A percentile compares a stretch with the other conserved stretches of the same genome.
Conservation (phyloP, 2,888 invertebrate species). For the Anthophora plumipes region DNA sequence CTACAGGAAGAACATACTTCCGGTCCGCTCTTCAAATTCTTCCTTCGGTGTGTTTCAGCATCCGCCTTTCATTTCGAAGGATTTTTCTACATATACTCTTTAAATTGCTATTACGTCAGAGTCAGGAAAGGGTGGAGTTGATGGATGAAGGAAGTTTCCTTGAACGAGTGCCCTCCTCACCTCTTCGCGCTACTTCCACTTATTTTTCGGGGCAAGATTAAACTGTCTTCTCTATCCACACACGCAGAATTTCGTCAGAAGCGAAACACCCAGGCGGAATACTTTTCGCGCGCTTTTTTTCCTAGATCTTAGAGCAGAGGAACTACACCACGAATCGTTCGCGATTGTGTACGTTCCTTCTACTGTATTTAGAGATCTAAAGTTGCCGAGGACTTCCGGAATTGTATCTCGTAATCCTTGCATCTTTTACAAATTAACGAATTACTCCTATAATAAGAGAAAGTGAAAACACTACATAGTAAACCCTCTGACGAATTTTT, state of each 20-base stretch:
- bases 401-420: too few species aligned
- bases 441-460: too few species aligned
- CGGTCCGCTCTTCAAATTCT: background rate
- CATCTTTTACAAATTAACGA: too few species aligned
- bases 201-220: background rate
- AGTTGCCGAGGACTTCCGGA: too few species aligned
- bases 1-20: background rate
- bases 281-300: too few species aligned
- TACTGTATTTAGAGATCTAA: background rate
- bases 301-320: too few species aligned
- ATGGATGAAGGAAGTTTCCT: background rate
- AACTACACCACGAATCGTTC: too few species aligned
- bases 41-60: background rate
- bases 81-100: background rate
- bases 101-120: constrained; percentile 1
- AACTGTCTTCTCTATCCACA: background rate
- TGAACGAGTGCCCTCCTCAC: background rate
- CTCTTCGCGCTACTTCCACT: background rate
- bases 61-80: background rate
- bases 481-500: too few species aligned
- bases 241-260: background rate
- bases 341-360: background rate
- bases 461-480: too few species aligned
- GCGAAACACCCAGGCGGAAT: background rate
- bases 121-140: background rate